A percentile compares a stretch with the other conserved stretches of the same genome.
phyloP scores from a whole-genome alignment of 2,888 invertebrate species.

The Dichetophora obliterata region DNA sequence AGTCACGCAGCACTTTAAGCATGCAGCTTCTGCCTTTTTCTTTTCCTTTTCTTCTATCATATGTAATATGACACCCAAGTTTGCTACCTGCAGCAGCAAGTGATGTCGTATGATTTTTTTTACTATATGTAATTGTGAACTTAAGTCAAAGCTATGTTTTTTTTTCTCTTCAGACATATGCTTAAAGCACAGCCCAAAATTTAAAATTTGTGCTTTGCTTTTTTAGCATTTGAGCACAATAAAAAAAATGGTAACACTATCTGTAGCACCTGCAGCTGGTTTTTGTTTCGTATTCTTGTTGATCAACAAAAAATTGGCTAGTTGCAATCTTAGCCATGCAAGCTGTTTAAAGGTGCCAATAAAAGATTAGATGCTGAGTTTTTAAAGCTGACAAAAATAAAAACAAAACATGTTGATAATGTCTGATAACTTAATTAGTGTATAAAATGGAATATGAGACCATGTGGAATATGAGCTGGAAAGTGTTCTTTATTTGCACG shows the following conservation, averaged over 20 bases:
- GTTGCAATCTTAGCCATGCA: slow-evolving; percentile 1
- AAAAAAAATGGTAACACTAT: slow-evolving; percentile 26
- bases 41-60: neutral
- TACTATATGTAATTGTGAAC: neutral
- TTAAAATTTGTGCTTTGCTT: neutral
- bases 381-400: too few relatives aligned
- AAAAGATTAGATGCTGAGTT: slow-evolving; percentile 16
- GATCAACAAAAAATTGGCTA: neutral
- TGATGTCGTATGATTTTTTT: neutral
- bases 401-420: too few relatives aligned
- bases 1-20: too few relatives aligned
- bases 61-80: too few relatives aligned
- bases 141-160: neutral
- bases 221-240: neutral
- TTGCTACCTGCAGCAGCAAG: neutral
- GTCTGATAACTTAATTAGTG: slow-evolving; percentile 9
- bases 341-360: slow-evolving; percentile 12
- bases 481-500: too few relatives aligned
- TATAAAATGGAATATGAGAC: neutral
- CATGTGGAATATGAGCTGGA: neutral
- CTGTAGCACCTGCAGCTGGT: slow-evolving; percentile 30
- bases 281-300: slow-evolving; percentile 3
- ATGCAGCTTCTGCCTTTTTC: neutral
- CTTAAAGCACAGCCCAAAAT: slow-evolving; percentile 13
- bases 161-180: slow-evolving; percentile 3